A percentile compares a stretch with the other conserved stretches of the same genome.
Conservation (phyloP, 2,888 invertebrate species). For the Neoscelio sp. region DNA sequence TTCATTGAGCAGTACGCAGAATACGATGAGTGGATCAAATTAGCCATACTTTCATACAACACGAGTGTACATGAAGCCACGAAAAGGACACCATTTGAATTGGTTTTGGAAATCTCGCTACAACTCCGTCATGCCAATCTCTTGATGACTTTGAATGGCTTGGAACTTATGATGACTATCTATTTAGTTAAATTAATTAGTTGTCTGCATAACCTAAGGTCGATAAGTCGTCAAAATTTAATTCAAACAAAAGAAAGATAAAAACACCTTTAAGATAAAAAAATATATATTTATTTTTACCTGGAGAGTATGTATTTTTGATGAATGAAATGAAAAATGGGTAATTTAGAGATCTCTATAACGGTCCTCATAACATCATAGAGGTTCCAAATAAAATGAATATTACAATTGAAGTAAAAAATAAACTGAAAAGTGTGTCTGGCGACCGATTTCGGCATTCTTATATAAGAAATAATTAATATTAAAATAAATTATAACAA, state of each 20-base stretch:
- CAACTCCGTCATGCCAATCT: too few relatives aligned
- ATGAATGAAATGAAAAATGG: conserved; percentile 17
- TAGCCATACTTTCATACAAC: too few relatives aligned
- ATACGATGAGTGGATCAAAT: too few relatives aligned
- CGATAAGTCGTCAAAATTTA: not conserved
- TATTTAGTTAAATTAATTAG: not conserved
- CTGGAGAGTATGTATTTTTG: conserved; percentile 24
- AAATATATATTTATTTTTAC: not conserved
- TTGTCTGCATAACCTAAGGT: conserved; percentile 1
- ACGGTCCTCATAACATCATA: conserved; percentile 28
- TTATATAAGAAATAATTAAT: too few relatives aligned
- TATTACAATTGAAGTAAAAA: conserved; percentile 9
- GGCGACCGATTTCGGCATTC: conserved; percentile 7
- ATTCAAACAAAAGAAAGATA: conserved; percentile 19
- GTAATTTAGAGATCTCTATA: conserved; percentile 16
- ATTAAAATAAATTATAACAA: too few relatives aligned
- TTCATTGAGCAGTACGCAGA: too few relatives aligned
- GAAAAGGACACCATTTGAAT: too few relatives aligned
- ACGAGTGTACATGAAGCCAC: conserved; percentile 1
- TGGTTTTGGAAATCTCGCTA: too few relatives aligned
- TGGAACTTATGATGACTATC: conserved; percentile 24
- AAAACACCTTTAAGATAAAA: conserved; percentile 12
- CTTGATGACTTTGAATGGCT: not conserved
- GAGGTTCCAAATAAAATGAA: conserved; percentile 31
- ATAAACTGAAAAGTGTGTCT: conserved; percentile 5